Percentiles rank a stretch among this genome's conserved stretches.
phyloP scores from a whole-genome alignment of 2,888 invertebrate species.

The Acanthosepion pharaonis region DNA sequence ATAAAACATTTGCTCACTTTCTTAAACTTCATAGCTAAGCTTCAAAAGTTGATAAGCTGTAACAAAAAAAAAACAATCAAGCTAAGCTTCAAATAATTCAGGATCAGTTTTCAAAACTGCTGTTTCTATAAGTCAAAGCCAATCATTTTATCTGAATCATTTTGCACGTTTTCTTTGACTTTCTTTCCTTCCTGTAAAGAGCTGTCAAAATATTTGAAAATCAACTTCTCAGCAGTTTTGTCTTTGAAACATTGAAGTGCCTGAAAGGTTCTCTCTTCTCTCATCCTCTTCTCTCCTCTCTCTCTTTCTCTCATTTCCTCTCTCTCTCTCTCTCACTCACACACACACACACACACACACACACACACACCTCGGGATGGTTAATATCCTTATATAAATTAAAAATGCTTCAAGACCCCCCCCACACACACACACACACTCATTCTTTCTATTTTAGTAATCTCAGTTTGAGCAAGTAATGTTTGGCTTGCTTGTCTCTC shows the following conservation, averaged over 20 bases:
- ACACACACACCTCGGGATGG: background rate
- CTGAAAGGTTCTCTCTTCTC: background rate
- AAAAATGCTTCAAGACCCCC: no score
- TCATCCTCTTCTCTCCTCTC: no score
- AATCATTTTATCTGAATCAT: no score
- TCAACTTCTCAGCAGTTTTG: background rate
- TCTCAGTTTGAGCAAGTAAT: background rate
- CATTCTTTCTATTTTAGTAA: background rate
- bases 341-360: no score
- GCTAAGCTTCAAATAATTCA: background rate
- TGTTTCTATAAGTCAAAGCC: no score
- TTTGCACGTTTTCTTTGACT: no score
- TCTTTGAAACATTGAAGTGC: constrained; percentile 1
- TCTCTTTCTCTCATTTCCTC: no score
- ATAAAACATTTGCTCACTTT: background rate
- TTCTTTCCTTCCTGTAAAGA: background rate
- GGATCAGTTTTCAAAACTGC: no score
- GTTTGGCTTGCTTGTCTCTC: background rate
- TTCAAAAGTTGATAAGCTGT: background rate
- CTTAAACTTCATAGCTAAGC: background rate
- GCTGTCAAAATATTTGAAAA: background rate
- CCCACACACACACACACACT: no score
- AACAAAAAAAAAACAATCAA: background rate
- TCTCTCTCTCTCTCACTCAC: no score
- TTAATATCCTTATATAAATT: background rate